A percentile compares a stretch with the other conserved stretches of the same genome.
Conservation (phyloP, 2,797 vertebrate genomes). For the Melopsittacus undulatus region DNA sequence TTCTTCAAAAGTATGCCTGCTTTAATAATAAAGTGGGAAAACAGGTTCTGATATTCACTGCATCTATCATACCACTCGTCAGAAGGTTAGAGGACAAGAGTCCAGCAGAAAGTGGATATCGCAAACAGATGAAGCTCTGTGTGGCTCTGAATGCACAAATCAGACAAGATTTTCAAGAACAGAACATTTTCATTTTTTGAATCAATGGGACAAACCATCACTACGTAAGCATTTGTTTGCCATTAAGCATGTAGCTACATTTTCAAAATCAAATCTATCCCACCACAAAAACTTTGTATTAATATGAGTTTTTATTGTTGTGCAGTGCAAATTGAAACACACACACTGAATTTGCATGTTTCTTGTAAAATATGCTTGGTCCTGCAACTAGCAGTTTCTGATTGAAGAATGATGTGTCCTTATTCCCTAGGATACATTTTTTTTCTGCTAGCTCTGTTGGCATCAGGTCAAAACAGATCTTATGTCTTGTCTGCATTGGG, state of each 20-base stretch:
- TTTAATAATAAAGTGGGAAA: neutral
- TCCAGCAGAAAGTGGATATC: neutral
- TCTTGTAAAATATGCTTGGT: neutral
- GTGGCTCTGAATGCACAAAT: neutral
- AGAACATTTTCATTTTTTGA: neutral
- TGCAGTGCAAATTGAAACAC: neutral
- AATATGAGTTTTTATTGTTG: neutral
- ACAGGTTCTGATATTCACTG: neutral
- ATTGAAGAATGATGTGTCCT: neutral
- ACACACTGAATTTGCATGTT: neutral
- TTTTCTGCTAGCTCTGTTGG: neutral
- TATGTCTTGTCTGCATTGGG: neutral
- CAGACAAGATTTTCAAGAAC: neutral
- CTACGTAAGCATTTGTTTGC: rapidly evolving
- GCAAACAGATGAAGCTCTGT: neutral
- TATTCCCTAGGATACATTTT: neutral
- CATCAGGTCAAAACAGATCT: neutral
- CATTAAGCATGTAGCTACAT: neutral
- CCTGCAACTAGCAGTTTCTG: neutral
- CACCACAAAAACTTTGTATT: neutral
- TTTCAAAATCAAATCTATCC: neutral
- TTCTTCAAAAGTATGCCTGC: neutral
- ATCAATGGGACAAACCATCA: neutral
- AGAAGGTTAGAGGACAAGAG: neutral
- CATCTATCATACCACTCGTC: neutral